A percentile compares a stretch with the other conserved stretches of the same genome.
phyloP scores from a whole-genome alignment of 2,888 invertebrate species.

The Andrena praecox region DNA sequence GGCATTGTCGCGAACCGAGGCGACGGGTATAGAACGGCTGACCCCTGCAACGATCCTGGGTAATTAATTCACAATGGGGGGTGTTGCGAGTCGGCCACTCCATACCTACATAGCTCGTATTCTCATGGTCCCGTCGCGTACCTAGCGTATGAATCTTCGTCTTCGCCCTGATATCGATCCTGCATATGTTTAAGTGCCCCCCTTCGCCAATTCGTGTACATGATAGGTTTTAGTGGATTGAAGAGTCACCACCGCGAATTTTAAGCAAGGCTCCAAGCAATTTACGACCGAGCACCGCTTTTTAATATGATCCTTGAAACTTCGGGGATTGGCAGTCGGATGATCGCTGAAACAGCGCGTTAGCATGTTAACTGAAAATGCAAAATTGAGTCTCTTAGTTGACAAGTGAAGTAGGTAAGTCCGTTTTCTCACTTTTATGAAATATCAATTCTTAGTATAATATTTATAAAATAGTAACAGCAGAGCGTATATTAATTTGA shows the following conservation, averaged over 20 bases:
- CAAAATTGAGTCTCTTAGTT: no score
- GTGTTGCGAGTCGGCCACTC: constrained; percentile 66
- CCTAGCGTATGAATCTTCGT: constrained; percentile 53
- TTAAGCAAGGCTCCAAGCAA: constrained; percentile 16
- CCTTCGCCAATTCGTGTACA: constrained; percentile 29
- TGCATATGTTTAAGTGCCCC: constrained; percentile 47
- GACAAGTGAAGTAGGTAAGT: no score
- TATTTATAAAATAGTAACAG: no score
- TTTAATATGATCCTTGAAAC: constrained; percentile 9
- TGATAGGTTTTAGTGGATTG: constrained; percentile 36
- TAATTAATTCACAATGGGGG: constrained; percentile 82
- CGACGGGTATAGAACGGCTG: constrained; percentile 52
- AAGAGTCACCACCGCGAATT: constrained; percentile 30
- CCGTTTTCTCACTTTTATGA: no score
- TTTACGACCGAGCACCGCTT: constrained; percentile 7
- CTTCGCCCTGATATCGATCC: constrained; percentile 54
- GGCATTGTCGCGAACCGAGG: constrained; percentile 66
- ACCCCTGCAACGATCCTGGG: constrained; percentile 76
- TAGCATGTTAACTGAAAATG: neutral
- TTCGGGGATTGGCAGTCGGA: neutral
- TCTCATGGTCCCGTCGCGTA: constrained; percentile 47
- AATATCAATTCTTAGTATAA: no score
- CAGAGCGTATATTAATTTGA: no score
- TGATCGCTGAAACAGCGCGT: neutral
- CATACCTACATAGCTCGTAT: constrained; percentile 36